A percentile compares a stretch with the other conserved stretches of the same genome.
Evolutionary conservation across 2,888 invertebrate species (phyloP).

Genomic region (Eudasyphora cyanicolor): DNA sequence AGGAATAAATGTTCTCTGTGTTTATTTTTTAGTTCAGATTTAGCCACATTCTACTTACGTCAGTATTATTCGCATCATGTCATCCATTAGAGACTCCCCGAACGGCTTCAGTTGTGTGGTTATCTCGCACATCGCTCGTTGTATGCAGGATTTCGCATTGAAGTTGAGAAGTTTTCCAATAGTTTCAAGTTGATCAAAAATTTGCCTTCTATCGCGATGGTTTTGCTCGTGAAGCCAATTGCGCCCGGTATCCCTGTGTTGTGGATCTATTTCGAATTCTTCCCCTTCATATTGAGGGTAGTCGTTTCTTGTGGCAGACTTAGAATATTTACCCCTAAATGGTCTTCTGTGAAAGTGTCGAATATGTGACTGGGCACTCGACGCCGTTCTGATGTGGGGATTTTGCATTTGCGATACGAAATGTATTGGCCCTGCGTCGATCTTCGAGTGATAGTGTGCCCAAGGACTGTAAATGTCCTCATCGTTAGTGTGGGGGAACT

Average conservation of each 20-base stretch:
- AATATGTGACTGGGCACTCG: background rate
- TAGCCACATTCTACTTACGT: conserved; percentile 82
- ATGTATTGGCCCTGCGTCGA: background rate
- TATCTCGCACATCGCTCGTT: conserved; percentile 85
- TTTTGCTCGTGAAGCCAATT: conserved; percentile 68
- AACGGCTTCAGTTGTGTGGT: conserved; percentile 81
- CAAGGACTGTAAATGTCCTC: background rate
- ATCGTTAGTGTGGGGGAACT: conserved; percentile 27
- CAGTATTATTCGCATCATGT: conserved; percentile 83
- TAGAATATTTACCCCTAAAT: background rate
- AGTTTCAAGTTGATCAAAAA: conserved; percentile 70
- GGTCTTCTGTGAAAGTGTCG: conserved; percentile 21
- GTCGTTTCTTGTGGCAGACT: background rate
- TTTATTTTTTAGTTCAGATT: background rate
- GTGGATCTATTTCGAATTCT: background rate
- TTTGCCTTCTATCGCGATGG: conserved; percentile 71
- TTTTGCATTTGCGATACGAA: background rate
- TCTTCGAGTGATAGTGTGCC: background rate
- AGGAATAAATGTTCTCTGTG: background rate
- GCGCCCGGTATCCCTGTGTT: background rate
- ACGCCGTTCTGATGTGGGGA: background rate
- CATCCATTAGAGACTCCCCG: conserved; percentile 84
- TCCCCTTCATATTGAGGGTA: background rate
- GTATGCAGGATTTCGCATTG: conserved; percentile 80
- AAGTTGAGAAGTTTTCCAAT: conserved; percentile 70